Conservation (phyloP, 2,113 vertebrate genomes). For the Coracopsis vasa region DNA sequence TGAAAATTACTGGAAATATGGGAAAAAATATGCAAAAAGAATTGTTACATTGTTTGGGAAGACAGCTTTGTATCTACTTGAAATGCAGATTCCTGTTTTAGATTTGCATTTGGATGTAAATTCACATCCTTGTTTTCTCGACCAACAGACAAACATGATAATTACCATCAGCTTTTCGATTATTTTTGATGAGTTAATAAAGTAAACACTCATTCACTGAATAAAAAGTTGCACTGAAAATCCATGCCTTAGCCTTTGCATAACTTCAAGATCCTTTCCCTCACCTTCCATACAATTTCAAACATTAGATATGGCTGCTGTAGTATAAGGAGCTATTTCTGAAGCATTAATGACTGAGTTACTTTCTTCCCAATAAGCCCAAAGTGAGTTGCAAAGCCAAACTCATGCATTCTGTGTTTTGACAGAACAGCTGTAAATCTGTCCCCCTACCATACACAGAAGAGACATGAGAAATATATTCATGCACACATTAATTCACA, state of each 20-base stretch:
- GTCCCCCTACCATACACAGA: neutral
- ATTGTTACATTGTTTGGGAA: neutral
- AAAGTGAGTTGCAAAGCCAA: neutral
- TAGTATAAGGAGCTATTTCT: neutral
- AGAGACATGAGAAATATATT: neutral
- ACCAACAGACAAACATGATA: neutral
- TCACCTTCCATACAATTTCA: neutral
- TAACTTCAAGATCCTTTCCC: neutral
- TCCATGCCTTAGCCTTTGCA: neutral
- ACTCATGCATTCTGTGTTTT: neutral
- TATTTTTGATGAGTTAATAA: neutral
- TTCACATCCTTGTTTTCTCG: neutral
- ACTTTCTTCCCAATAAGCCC: neutral
- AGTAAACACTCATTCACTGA: neutral
- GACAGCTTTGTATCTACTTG: neutral
- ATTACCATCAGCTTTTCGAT: neutral
- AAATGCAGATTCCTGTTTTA: neutral
- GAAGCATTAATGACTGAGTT: neutral
- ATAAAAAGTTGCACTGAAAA: neutral
- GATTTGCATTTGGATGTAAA: neutral
- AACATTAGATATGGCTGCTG: neutral
- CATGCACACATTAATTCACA: neutral
- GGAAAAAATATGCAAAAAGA: neutral
- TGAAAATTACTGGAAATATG: neutral
- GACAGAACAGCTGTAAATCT: neutral